Conservation (phyloP, 2,888 invertebrate species). For the Nemotelus pantherinus region DNA sequence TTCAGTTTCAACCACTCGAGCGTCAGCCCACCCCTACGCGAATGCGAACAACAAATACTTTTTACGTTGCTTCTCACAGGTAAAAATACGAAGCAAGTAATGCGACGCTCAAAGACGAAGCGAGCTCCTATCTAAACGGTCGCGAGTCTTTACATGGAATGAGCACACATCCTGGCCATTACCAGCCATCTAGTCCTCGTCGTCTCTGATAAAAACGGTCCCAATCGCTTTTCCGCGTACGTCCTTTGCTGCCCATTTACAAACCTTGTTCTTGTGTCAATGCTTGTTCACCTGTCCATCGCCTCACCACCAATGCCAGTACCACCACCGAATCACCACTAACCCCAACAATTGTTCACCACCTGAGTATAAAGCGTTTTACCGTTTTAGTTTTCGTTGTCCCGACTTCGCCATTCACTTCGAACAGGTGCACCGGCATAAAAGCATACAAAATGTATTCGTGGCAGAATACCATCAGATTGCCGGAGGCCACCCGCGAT, state of each 20-base stretch:
- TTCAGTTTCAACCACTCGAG: background rate
- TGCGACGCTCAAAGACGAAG: background rate
- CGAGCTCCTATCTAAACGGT: constrained; percentile 25
- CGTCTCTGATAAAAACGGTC: background rate
- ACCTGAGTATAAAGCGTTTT: constrained; percentile 5
- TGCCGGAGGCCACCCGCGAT: constrained; percentile 33
- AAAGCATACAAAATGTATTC: background rate
- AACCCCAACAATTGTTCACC: constrained; percentile 20
- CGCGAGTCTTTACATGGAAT: constrained; percentile 31
- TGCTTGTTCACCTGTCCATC: constrained; percentile 29
- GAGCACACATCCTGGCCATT: constrained; percentile 1
- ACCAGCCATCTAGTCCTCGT: background rate
- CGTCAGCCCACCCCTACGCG: background rate
- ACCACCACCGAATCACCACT: constrained; percentile 18
- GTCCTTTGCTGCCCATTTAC: no score
- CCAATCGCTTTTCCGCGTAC: background rate
- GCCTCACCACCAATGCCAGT: no score
- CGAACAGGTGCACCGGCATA: constrained; percentile 24
- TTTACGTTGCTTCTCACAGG: background rate
- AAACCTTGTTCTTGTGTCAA: background rate
- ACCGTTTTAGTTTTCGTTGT: background rate
- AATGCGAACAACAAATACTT: no score
- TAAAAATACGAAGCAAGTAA: constrained; percentile 21
- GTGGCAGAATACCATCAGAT: constrained; percentile 22
- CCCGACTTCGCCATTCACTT: constrained; percentile 5